Percentiles rank a stretch among this genome's conserved stretches.
Conservation (phyloP, 2,888 invertebrate species). For the Uloborus plumipes region DNA sequence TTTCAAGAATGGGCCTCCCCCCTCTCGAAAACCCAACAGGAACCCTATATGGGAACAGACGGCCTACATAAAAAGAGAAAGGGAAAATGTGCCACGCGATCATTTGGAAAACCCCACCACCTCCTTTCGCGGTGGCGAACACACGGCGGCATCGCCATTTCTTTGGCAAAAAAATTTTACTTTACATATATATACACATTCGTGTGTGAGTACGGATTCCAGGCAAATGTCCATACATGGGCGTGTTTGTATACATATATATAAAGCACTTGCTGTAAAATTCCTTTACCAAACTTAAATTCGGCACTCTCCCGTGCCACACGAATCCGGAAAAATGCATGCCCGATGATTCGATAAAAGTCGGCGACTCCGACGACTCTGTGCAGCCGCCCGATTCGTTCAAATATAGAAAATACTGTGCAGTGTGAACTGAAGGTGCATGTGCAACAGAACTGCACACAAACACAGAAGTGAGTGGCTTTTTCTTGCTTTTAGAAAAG, state of each 20-base stretch:
- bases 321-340: conserved; percentile 57
- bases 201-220: neutral
- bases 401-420: conserved; percentile 55
- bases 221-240: neutral
- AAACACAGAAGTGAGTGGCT: conserved; percentile 46
- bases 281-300: conserved; percentile 29
- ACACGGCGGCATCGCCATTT: conserved; percentile 1
- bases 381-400: conserved; percentile 16
- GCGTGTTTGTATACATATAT: conserved; percentile 15
- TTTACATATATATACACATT: conserved; percentile 13
- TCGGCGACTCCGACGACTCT: conserved; percentile 46
- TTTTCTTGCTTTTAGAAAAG: conserved; percentile 27
- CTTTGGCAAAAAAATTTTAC: conserved; percentile 19
- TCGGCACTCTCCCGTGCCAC: conserved; percentile 52
- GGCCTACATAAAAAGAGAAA: conserved; percentile 9
- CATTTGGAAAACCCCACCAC: conserved; percentile 10
- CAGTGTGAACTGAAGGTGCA: conserved; percentile 59
- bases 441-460: conserved; percentile 45
- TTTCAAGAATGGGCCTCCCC: too few relatives aligned
- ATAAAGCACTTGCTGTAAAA: conserved; percentile 21
- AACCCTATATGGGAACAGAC: neutral
- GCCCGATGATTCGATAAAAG: conserved; percentile 56
- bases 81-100: conserved; percentile 23
- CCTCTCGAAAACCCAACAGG: too few relatives aligned
- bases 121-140: conserved; percentile 5